Conservation (phyloP, 2,113 vertebrate genomes). For the Sus scrofa region T2T-Sscrofa CM000824.6:113542001-113542500, state of each 20-base stretch:
- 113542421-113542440: background rate
- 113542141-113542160: background rate
- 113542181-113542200: background rate
- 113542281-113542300: background rate
- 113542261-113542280: background rate
- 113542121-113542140: background rate
- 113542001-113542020: background rate
- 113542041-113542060: background rate
- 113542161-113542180: background rate
- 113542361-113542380: slow-evolving; percentile 18
- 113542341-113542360: background rate
- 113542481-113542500: background rate
- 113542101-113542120: background rate
- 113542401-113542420: background rate
- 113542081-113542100: background rate
- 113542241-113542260: background rate
- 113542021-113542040: background rate
- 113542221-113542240: background rate
- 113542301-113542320: background rate
- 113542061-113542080: background rate
- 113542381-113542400: background rate
- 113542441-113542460: background rate
- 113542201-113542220: background rate
- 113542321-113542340: background rate
- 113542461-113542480: background rate